A percentile compares a stretch with the other conserved stretches of the same genome.
These are phyloP conservation scores for Dolichoris vasculosae DNA, from an alignment of 1,140 invertebrate genomes.

Conservation along the genomic window DNA sequence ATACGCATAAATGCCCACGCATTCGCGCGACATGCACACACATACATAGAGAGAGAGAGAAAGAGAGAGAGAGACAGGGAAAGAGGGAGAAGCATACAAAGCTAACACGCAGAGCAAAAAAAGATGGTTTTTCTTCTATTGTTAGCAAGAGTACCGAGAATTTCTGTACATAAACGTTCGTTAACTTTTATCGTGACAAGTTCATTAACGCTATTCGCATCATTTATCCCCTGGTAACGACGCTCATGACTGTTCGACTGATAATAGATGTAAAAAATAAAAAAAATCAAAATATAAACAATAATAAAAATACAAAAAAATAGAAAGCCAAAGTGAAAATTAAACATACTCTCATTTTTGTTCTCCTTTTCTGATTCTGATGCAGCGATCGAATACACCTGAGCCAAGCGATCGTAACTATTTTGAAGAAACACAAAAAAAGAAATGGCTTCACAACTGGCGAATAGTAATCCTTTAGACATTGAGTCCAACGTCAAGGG, in stretches of 20 bases:
- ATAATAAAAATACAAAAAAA: no score
- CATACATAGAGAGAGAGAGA: conserved; percentile 14
- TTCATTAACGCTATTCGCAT: conserved; percentile 25
- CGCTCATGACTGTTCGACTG: not conserved
- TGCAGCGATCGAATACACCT: not conserved
- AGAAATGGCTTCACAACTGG: conserved; percentile 14
- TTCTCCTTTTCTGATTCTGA: conserved; percentile 15
- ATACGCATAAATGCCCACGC: no score
- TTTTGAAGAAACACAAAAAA: not conserved
- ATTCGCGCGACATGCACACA: no score
- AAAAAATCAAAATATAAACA: no score
- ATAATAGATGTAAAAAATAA: not conserved
- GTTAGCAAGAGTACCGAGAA: not conserved
- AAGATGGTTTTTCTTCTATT: not conserved
- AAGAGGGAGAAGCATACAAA: not conserved
- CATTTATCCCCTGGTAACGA: not conserved
- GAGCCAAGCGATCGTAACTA: not conserved
- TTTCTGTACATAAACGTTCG: conserved; percentile 27
- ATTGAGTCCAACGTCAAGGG: conserved; percentile 40
- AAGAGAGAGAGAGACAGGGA: not conserved
- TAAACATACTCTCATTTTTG: not conserved
- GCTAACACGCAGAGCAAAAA: not conserved
- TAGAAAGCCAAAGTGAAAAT: not conserved
- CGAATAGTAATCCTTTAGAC: conserved; percentile 18
- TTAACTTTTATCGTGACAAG: conserved; percentile 35